Percentiles rank a stretch among this genome's conserved stretches.
These are phyloP conservation scores for Palythoa grandis DNA, from an alignment of 92 coral and sea anemone genomes.

Conservation along the genomic window DNA sequence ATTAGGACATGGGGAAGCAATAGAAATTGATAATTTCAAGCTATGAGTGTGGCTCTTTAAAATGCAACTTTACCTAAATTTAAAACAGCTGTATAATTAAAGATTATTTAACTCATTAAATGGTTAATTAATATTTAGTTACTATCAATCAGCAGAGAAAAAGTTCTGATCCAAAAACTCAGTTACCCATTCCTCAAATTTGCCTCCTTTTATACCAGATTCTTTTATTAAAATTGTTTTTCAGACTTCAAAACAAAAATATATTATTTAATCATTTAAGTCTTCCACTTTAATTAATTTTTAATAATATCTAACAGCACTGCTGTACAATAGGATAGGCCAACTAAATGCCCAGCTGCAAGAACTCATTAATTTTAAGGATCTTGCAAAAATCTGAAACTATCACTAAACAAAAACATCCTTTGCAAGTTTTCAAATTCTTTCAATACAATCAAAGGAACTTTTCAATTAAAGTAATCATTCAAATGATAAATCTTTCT, in stretches of 20 bases:
- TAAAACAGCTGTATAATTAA: not conserved
- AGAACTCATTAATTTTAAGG: constrained; percentile 8
- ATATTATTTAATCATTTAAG: too few relatives aligned
- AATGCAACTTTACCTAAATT: not conserved
- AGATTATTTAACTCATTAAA: not conserved
- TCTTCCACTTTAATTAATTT: not conserved
- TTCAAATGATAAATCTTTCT: not conserved
- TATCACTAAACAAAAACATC: not conserved
- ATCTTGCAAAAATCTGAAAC: not conserved
- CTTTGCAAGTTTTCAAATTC: not conserved
- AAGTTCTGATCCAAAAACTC: not conserved
- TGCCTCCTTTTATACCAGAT: too few relatives aligned
- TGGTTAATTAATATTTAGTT: not conserved
- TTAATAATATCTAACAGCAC: not conserved
- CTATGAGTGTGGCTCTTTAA: not conserved
- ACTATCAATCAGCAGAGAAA: not conserved
- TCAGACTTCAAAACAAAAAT: too few relatives aligned
- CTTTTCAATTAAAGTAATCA: too few relatives aligned
- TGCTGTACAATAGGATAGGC: not conserved
- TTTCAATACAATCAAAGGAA: not conserved
- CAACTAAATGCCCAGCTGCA: constrained; percentile 26
- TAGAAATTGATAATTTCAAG: not conserved
- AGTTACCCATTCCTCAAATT: too few relatives aligned
- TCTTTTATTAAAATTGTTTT: too few relatives aligned
- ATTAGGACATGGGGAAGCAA: not conserved